A percentile compares a stretch with the other conserved stretches of the same genome.
These are phyloP conservation scores for Crenichthys baileyi DNA, from an alignment of 2,797 vertebrate genomes.

Conservation along the genomic window DNA sequence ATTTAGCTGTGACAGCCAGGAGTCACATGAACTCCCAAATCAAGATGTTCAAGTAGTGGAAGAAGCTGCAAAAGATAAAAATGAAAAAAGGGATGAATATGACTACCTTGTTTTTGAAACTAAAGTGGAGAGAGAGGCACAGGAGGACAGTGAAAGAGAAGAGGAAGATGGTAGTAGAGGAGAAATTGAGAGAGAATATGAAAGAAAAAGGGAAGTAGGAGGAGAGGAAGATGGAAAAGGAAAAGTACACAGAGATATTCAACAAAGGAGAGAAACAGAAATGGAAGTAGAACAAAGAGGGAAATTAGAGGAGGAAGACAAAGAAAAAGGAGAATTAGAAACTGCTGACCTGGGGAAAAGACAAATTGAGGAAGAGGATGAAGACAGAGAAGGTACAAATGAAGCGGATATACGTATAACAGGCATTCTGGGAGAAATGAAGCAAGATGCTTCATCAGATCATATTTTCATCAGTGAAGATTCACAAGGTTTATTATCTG, in stretches of 20 bases:
- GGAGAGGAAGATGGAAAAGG: neutral
- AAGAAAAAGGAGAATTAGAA: neutral
- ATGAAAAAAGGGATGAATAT: constrained; percentile 4
- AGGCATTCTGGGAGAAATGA: constrained; percentile 12
- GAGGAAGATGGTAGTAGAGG: neutral
- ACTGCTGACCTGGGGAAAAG: neutral
- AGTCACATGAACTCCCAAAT: constrained; percentile 41
- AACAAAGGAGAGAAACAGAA: neutral
- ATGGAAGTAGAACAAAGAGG: neutral
- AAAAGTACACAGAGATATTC: constrained; percentile 4
- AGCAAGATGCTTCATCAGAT: constrained; percentile 27
- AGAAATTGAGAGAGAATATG: constrained; percentile 6
- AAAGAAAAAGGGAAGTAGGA: neutral
- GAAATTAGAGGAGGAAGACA: neutral
- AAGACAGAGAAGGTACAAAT: neutral
- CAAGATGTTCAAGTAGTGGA: constrained; percentile 35
- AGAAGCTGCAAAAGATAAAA: constrained; percentile 1
- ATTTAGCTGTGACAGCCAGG: constrained; percentile 35
- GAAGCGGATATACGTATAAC: constrained; percentile 7
- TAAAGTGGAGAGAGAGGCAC: neutral
- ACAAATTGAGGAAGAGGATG: constrained; percentile 10
- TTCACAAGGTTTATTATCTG: constrained; percentile 4
- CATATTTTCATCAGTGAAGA: constrained; percentile 24
- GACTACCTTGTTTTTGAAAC: constrained; percentile 5
- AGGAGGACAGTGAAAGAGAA: neutral